A percentile compares a stretch with the other conserved stretches of the same genome.
Evolutionary conservation across 2,797 vertebrate species (phyloP).

Genomic region (Rhinatrema bivittatum): DNA sequence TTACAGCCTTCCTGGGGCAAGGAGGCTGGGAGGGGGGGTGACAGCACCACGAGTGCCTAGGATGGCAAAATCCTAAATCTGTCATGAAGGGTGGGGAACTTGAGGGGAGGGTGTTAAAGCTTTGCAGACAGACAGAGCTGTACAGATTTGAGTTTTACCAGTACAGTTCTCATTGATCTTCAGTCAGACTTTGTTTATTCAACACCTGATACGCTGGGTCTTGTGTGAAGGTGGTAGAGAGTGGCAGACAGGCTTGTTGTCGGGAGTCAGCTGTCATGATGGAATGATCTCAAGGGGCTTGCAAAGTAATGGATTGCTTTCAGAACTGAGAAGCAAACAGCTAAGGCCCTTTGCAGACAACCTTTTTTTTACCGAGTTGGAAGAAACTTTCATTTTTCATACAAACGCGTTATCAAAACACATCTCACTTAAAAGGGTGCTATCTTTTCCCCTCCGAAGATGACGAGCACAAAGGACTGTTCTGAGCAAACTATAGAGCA

Average conservation of each 20-base stretch:
- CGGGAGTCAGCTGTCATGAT: conserved; percentile 41
- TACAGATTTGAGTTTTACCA: neutral
- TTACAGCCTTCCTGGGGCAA: too few species aligned
- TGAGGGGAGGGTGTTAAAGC: too few species aligned
- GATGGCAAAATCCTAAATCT: too few species aligned
- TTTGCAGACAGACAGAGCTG: neutral
- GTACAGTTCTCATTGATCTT: conserved; percentile 25
- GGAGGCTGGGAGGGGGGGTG: too few species aligned
- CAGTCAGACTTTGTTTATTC: conserved; percentile 34
- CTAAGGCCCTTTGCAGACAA: conserved; percentile 5
- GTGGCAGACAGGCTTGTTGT: conserved; percentile 31
- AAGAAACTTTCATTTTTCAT: conserved; percentile 8
- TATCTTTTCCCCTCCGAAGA: neutral
- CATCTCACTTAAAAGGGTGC: neutral
- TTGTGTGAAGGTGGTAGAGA: conserved; percentile 8
- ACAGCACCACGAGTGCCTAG: too few species aligned
- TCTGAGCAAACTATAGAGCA: too few species aligned
- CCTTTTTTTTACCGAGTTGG: conserved; percentile 14
- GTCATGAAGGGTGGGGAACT: too few species aligned
- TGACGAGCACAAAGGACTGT: neutral
- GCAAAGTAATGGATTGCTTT: conserved; percentile 12
- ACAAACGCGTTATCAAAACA: conserved; percentile 2
- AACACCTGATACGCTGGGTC: conserved; percentile 29
- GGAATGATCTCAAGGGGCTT: conserved; percentile 18
- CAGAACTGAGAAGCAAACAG: conserved; percentile 5